Evolutionary conservation across 2,797 vertebrate genomes (phyloP), one percentile per base, ranked within the genome.

Genomic region (Melopsittacus undulatus): DNA sequence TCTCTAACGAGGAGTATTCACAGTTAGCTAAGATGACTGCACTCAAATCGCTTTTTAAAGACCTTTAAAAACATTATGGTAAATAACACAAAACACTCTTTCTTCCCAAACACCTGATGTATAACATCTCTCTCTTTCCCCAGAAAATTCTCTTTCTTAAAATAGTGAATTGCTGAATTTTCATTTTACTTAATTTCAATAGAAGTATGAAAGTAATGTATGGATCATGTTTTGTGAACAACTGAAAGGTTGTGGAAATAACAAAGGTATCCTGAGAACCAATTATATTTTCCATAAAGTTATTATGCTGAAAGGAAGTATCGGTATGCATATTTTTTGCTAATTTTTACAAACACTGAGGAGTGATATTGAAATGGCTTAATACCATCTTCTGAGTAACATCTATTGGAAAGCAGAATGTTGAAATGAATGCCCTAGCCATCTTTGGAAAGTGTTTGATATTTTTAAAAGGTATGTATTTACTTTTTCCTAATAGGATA

Each of bases 261-360:
- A 95, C 49, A 85, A 82, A 89, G 64, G 64, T 67, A 72, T 78
- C 88, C 69, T 78, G 87, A 95, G 89, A 95, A 95, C 61, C 90
- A 97, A 83, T 97, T 95, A 96, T 96, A 95, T 34, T 56, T 84
- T 89, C 73, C 72, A 42, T 63, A 36, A 78, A 70, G 80, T 87
- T 74, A 29, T 95, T 90, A 72, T 87, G 77, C 90, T 92, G 82
- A 94, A 96, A 95, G 49, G 54, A 80, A 88, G 14, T 18, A 49
- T 76, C 83, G 83, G 76, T 87, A 84, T 57, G 46, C 51, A 64
- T 16, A 9, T 36, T 83, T 80, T 48, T 49, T 85, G 11, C 51
- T 75, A 82, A 87, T 94, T 77, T 94, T 74, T 82, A 84, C 49
- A 38, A 45, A 92, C 89, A 68, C n/a, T 21, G 34, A 64, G 63